phyloP scores from a whole-genome alignment of 2,888 invertebrate species.

The Dichetophora obliterata region DNA sequence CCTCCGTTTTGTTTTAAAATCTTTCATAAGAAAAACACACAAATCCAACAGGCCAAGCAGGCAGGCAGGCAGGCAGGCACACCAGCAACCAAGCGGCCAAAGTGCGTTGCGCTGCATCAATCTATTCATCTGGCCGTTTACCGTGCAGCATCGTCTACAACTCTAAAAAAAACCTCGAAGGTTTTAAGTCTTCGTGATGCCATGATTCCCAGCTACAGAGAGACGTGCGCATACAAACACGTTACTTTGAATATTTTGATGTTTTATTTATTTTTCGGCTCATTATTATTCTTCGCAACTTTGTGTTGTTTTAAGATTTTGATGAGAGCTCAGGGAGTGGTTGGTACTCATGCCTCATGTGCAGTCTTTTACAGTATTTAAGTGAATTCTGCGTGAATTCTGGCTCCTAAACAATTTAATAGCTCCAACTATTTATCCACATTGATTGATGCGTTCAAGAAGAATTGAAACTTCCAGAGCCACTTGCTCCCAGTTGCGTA shows the following conservation, averaged over 20 bases:
- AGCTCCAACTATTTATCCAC: no score
- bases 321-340: constrained; percentile 37
- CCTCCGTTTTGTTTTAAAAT: constrained; percentile 27
- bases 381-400: not conserved
- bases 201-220: not conserved
- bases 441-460: no score
- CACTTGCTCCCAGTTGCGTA: not conserved
- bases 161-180: constrained; percentile 8
- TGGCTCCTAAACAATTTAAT: not conserved
- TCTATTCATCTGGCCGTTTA: constrained; percentile 51
- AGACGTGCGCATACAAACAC: constrained; percentile 9
- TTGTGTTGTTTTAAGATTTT: constrained; percentile 21
- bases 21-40: constrained; percentile 38
- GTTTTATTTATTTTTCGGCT: constrained; percentile 33
- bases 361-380: not conserved
- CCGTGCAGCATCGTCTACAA: constrained; percentile 10
- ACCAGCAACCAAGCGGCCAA: constrained; percentile 11
- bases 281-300: constrained; percentile 33
- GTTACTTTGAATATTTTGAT: constrained; percentile 8
- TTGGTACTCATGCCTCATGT: constrained; percentile 46
- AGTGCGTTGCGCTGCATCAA: constrained; percentile 17
- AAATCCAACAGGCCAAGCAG: constrained; percentile 47
- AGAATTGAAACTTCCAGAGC: no score
- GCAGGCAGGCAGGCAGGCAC: not conserved
- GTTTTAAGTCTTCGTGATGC: constrained; percentile 16